A percentile compares a stretch with the other conserved stretches of the same genome.
These are phyloP conservation scores for Pantherophis guttatus DNA, from an alignment of 2,113 vertebrate species.

Conservation along the genomic window DNA sequence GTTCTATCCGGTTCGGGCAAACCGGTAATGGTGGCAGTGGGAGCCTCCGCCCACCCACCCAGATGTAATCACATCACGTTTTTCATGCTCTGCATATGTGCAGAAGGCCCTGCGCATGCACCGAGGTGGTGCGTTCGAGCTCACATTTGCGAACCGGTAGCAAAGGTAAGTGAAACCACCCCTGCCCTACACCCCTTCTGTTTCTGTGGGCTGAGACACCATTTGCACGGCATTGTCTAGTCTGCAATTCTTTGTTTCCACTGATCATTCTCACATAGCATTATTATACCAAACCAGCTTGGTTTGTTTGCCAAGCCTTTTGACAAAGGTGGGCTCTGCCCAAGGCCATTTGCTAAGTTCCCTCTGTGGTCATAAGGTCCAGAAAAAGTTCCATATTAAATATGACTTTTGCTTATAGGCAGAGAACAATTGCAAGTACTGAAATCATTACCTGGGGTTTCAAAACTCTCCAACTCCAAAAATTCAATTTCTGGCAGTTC, in stretches of 20 bases:
- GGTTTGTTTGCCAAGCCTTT: neutral
- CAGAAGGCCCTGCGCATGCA: too few relatives aligned
- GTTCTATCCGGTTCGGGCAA: too few relatives aligned
- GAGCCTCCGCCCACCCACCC: too few relatives aligned
- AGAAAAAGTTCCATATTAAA: neutral
- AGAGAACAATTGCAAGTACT: neutral
- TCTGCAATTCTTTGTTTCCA: neutral
- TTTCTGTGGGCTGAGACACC: neutral
- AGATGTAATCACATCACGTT: too few relatives aligned
- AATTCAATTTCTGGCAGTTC: neutral
- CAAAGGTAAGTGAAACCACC: too few relatives aligned
- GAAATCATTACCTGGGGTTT: neutral
- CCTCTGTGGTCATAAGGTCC: neutral
- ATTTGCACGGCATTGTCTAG: neutral
- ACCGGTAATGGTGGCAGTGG: too few relatives aligned
- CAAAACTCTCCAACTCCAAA: neutral
- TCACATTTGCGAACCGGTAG: too few relatives aligned
- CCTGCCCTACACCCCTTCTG: neutral
- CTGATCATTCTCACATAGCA: neutral
- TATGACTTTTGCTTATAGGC: neutral
- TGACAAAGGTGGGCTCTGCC: neutral
- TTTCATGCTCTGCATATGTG: too few relatives aligned
- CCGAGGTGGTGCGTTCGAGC: too few relatives aligned
- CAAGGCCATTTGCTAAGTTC: neutral
- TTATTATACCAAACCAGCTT: neutral